These are phyloP conservation scores for Euwallacea fornicatus DNA, from an alignment of 1,140 invertebrate genomes.

Conservation along the genomic window DNA sequence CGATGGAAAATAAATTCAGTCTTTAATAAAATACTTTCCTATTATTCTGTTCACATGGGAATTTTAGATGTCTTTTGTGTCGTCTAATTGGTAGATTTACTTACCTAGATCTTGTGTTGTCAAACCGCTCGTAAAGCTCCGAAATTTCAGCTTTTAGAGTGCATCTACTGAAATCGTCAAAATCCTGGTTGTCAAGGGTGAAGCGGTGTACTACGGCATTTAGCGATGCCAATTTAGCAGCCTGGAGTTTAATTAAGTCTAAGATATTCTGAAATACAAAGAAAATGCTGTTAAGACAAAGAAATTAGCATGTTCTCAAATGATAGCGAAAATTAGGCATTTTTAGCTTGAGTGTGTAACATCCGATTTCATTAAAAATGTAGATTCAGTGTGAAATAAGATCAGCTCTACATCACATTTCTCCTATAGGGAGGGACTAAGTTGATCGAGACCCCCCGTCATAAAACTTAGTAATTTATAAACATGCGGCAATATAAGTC, in stretches of 20 bases:
- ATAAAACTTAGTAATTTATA: constrained; percentile 48
- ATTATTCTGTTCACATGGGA: constrained; percentile 30
- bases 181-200: constrained; percentile 60
- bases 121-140: constrained; percentile 75
- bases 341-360: too few relatives aligned
- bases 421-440: constrained; percentile 16
- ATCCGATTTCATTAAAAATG: too few relatives aligned
- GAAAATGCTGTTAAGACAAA: not conserved
- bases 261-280: constrained; percentile 62
- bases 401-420: too few relatives aligned
- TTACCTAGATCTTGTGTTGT: constrained; percentile 75
- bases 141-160: constrained; percentile 72
- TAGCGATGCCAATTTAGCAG: constrained; percentile 63
- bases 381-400: too few relatives aligned
- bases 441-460: constrained; percentile 17
- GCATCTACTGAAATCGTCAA: constrained; percentile 44
- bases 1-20: constrained; percentile 33
- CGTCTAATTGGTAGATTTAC: constrained; percentile 40
- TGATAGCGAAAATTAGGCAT: too few relatives aligned
- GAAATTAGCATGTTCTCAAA: too few relatives aligned
- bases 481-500: constrained; percentile 47
- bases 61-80: not conserved
- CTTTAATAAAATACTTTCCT: constrained; percentile 26
- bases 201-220: constrained; percentile 76
- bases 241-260: constrained; percentile 69